A percentile compares a stretch with the other conserved stretches of the same genome.
These are phyloP conservation scores for Ictidomys tridecemlineatus DNA, from an alignment of 2,113 vertebrate species.

Conservation along the genomic window DNA sequence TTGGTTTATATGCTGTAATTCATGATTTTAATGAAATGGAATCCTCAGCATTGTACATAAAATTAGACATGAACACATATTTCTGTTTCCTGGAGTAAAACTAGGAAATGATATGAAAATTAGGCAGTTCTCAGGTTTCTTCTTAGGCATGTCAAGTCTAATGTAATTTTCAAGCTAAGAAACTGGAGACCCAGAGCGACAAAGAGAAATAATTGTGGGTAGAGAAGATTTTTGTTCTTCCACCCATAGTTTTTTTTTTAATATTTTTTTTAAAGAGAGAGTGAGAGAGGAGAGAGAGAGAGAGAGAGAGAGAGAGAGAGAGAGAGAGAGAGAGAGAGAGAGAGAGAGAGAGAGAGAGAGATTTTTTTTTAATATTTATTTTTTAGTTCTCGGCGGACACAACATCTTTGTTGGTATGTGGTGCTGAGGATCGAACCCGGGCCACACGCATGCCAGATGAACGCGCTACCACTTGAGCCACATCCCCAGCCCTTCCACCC, in stretches of 20 bases:
- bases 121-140: neutral
- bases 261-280: no score
- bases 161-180: constrained; percentile 24
- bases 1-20: constrained; percentile 8
- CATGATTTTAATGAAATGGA: constrained; percentile 55
- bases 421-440: no score
- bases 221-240: neutral
- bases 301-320: no score
- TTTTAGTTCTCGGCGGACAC: no score
- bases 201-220: neutral
- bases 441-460: no score
- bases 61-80: constrained; percentile 27
- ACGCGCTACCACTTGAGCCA: no score
- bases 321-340: no score
- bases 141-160: constrained; percentile 8
- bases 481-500: no score
- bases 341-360: no score
- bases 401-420: no score
- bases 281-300: no score
- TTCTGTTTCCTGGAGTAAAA: constrained; percentile 31
- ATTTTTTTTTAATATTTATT: no score
- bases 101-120: constrained; percentile 23
- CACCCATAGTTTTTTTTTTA: neutral
- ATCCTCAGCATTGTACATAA: neutral
- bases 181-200: neutral